Evolutionary conservation across 2,797 vertebrate species (phyloP), one percentile per base, ranked within the genome.

Genomic region (Cephalopachus bancanus): DNA sequence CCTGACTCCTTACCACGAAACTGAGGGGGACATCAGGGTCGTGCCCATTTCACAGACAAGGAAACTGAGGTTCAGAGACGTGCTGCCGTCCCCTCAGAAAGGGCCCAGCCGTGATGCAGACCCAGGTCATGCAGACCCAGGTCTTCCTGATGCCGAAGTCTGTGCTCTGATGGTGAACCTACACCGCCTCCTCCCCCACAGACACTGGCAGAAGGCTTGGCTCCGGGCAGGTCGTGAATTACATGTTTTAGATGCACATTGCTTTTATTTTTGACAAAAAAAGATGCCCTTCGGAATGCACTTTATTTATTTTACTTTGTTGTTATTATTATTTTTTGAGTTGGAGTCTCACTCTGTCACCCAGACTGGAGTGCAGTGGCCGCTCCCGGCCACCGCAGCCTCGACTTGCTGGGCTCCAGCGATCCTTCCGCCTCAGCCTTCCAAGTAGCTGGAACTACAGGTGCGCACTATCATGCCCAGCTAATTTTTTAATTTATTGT

Each of bases 101-200:
- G 51, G 49, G 24, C 0, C 0, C 4, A 62, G 65, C 44, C 0
- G 3, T 10, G 28, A 59, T 33, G 37, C 44, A 80, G 87, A 74
- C 51, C 30, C 33, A 49, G 33, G 37, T 28, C 37, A 55, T 30
- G n/a, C 33, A 81, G 85, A 78, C 57, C 12, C 33, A n/a, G 28
- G 37, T n/a, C 62, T 72, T 16, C 11, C 19, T 85, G 79, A 85
- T 30, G 19, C 78, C 0, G 2, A n/a, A n/a, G 5, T n/a, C 64
- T 19, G 0, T 0, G 22, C n/a, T n/a, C 64, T 7, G 5, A 5
- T 10, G 8, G 76, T 12, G 85, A 60, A 80, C 10, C 44, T 10
- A 3, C 0, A 0, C n/a, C 5, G 0, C 16, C 59, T 24, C 11
- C 30, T 85, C 49, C 30, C 53, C 1, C 9, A 53, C 7, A 37